These are phyloP conservation scores for Hydrolagus affinis DNA, from an alignment of 2,113 vertebrate genomes.

Conservation along the genomic window DNA sequence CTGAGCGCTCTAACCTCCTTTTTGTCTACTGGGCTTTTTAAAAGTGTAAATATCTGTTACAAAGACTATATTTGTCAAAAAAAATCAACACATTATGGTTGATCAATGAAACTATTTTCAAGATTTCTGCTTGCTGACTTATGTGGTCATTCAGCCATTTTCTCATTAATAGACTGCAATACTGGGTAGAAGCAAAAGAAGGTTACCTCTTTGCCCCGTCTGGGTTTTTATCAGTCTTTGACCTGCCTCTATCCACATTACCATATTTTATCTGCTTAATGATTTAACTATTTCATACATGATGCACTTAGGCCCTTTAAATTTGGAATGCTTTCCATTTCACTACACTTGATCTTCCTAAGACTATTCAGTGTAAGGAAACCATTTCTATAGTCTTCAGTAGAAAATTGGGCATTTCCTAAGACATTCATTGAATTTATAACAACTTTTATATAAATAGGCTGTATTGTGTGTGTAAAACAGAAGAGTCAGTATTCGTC, in stretches of 20 bases:
- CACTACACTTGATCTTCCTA: neutral
- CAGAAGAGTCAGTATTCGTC: neutral
- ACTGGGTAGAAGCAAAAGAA: slow-evolving; percentile 22
- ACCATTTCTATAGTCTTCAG: neutral
- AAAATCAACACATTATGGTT: slow-evolving; percentile 68
- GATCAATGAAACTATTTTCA: slow-evolving; percentile 74
- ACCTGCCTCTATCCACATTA: neutral
- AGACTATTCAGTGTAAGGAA: neutral
- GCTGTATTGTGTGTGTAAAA: neutral
- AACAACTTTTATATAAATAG: neutral
- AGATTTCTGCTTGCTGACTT: slow-evolving; percentile 68
- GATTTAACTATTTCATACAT: neutral
- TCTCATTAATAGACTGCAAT: slow-evolving; percentile 9
- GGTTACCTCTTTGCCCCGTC: neutral
- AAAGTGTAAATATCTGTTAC: slow-evolving; percentile 71
- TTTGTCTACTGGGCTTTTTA: slow-evolving; percentile 76
- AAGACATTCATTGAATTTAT: neutral
- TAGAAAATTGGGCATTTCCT: neutral
- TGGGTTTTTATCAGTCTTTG: neutral
- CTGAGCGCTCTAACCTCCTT: slow-evolving; percentile 75
- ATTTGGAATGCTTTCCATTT: neutral
- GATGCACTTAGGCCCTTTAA: neutral
- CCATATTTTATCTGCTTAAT: neutral
- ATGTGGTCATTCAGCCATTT: slow-evolving; percentile 23
- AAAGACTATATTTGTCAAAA: slow-evolving; percentile 78